Conservation (phyloP, 2,797 vertebrate genomes). For the Garrulus glandarius region DNA sequence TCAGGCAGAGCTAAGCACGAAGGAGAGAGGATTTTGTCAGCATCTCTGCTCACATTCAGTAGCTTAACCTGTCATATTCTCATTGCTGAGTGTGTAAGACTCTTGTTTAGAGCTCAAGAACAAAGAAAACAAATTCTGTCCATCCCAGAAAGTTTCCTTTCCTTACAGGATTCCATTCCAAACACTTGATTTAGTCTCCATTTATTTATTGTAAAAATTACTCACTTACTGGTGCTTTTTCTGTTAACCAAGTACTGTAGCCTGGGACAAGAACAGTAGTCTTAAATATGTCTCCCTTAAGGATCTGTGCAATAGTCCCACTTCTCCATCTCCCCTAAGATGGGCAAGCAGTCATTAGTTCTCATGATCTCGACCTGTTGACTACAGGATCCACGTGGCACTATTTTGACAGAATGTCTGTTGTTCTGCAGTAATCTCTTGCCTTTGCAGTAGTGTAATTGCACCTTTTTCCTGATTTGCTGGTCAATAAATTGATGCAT, state of each 20-base stretch:
- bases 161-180: slow-evolving; percentile 48
- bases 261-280: background rate
- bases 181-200: background rate
- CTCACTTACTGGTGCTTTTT: background rate
- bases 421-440: background rate
- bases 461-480: background rate
- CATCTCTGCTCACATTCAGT: background rate
- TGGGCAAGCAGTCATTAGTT: background rate
- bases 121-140: slow-evolving; percentile 45
- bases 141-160: slow-evolving; percentile 44
- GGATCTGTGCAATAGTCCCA: background rate
- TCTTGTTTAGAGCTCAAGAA: slow-evolving; percentile 22
- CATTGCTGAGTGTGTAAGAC: background rate
- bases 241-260: background rate
- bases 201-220: slow-evolving; percentile 27
- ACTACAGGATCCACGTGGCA: background rate
- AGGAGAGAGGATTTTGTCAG: background rate
- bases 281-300: background rate
- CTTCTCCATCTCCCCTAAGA: background rate
- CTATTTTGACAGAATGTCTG: background rate
- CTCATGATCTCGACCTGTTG: background rate
- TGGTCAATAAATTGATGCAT: background rate
- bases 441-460: background rate
- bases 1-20: background rate
- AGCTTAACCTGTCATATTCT: background rate